Evolutionary conservation across 2,113 vertebrate species (phyloP).

Genomic region (Gorsachius goisagi): DNA sequence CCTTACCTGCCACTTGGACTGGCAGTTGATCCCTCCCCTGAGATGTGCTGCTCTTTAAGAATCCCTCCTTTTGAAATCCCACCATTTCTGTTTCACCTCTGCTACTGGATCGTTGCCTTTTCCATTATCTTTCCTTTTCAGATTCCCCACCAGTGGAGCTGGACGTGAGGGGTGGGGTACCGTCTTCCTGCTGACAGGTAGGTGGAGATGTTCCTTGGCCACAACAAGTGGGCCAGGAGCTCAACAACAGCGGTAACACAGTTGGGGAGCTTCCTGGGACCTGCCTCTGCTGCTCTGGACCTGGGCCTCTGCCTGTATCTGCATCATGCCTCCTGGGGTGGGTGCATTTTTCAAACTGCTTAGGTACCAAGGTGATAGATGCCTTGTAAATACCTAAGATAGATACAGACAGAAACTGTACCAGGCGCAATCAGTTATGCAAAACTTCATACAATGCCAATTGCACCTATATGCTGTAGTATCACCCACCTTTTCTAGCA

Average conservation of each 20-base stretch:
- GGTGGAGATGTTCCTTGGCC: slow-evolving; percentile 60
- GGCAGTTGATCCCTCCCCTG: slow-evolving; percentile 72
- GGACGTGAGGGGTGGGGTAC: slow-evolving; percentile 44
- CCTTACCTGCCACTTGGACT: slow-evolving; percentile 73
- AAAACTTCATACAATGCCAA: slow-evolving; percentile 53
- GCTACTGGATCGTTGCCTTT: slow-evolving; percentile 65
- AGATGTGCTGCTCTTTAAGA: slow-evolving; percentile 69
- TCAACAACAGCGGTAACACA: slow-evolving; percentile 45
- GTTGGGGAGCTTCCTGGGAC: slow-evolving; percentile 48
- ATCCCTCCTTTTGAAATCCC: slow-evolving; percentile 71
- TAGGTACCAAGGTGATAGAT: slow-evolving; percentile 63
- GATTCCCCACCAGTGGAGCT: slow-evolving; percentile 58
- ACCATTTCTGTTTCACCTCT: slow-evolving; percentile 70
- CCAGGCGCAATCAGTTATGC: slow-evolving; percentile 44
- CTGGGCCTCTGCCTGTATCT: slow-evolving; percentile 61
- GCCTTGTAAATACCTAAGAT: slow-evolving; percentile 70
- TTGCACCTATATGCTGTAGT: slow-evolving; percentile 13
- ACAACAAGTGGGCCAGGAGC: slow-evolving; percentile 62
- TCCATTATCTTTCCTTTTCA: slow-evolving; percentile 65
- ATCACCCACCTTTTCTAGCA: slow-evolving; percentile 63
- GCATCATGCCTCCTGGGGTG: slow-evolving; percentile 62
- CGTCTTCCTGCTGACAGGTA: slow-evolving; percentile 60
- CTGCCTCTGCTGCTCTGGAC: slow-evolving; percentile 63
- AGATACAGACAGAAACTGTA: slow-evolving; percentile 72
- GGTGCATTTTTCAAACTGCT: slow-evolving; percentile 65